phyloP scores from a whole-genome alignment of 2,113 vertebrate genomes.

The Osmerus eperlanus region DNA sequence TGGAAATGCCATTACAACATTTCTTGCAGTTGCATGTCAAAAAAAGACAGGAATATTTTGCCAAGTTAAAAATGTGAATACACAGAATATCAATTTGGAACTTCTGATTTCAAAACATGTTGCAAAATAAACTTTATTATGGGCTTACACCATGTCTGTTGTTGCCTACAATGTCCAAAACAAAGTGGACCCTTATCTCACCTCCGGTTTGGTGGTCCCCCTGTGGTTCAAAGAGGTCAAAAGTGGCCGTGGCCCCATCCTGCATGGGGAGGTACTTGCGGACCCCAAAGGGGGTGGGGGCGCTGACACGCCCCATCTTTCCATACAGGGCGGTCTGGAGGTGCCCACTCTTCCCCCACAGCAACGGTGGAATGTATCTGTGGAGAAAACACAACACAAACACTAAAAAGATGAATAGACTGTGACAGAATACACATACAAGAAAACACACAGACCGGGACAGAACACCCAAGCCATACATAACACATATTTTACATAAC shows the following conservation, averaged over 20 bases:
- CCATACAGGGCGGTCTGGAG: conserved; percentile 91
- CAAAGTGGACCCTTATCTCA: conserved; percentile 55
- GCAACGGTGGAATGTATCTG: conserved; percentile 90
- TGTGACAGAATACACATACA: too few species aligned
- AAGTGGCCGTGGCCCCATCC: conserved; percentile 91
- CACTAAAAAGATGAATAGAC: too few species aligned
- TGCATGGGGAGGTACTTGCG: conserved; percentile 90
- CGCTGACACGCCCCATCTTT: conserved; percentile 90
- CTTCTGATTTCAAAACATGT: neutral
- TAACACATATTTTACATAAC: too few species aligned
- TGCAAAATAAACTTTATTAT: neutral
- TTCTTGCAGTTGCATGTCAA: too few species aligned
- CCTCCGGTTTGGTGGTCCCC: conserved; percentile 86
- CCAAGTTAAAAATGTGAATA: neutral
- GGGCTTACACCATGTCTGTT: neutral
- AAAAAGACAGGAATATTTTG: neutral
- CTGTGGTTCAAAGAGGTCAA: conserved; percentile 89
- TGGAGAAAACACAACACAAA: conserved; percentile 29
- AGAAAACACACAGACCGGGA: conserved; percentile 6
- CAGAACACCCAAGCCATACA: too few species aligned
- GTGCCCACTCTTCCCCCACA: conserved; percentile 96
- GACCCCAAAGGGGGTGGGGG: conserved; percentile 81
- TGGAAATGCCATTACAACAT: too few species aligned
- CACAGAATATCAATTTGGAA: neutral
- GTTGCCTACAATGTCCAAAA: neutral